Conservation (phyloP, 2,888 invertebrate species). For the Sminthurides aquaticus region DNA sequence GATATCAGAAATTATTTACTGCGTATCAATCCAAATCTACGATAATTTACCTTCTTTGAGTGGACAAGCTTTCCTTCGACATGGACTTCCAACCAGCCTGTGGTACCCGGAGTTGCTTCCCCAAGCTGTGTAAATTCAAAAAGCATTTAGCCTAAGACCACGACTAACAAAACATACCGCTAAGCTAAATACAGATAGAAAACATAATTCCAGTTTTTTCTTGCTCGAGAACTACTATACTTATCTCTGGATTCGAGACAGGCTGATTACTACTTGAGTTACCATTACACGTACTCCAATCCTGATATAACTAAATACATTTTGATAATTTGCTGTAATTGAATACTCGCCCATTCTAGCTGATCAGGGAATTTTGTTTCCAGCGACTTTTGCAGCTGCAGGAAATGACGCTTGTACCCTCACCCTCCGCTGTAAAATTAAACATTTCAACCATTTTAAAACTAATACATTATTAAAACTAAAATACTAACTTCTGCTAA, state of each 20-base stretch:
- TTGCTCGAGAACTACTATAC: too few relatives aligned
- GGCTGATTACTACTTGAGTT: too few relatives aligned
- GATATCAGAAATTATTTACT: not conserved
- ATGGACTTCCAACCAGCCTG: conserved; percentile 33
- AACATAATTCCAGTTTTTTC: not conserved
- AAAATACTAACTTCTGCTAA: not conserved
- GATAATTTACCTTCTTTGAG: conserved; percentile 31
- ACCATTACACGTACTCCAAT: too few relatives aligned
- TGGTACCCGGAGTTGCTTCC: conserved; percentile 26
- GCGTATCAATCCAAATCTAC: not conserved
- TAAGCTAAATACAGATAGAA: not conserved
- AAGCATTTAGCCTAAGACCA: too few relatives aligned
- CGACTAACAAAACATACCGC: conserved; percentile 10
- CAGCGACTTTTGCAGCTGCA: conserved; percentile 33
- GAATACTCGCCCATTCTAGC: conserved; percentile 30
- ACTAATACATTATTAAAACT: not conserved
- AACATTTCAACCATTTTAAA: conserved; percentile 1
- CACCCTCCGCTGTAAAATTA: conserved; percentile 35
- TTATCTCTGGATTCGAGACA: too few relatives aligned
- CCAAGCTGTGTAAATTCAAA: conserved; percentile 15
- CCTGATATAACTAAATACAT: too few relatives aligned
- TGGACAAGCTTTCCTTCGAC: conserved; percentile 30
- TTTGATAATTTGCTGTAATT: not conserved
- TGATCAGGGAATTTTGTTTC: conserved; percentile 33
- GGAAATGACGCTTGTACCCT: conserved; percentile 39